Evolutionary conservation across 92 coral and sea anemone genomes (phyloP).

Genomic region (Phymanthus crucifer): DNA sequence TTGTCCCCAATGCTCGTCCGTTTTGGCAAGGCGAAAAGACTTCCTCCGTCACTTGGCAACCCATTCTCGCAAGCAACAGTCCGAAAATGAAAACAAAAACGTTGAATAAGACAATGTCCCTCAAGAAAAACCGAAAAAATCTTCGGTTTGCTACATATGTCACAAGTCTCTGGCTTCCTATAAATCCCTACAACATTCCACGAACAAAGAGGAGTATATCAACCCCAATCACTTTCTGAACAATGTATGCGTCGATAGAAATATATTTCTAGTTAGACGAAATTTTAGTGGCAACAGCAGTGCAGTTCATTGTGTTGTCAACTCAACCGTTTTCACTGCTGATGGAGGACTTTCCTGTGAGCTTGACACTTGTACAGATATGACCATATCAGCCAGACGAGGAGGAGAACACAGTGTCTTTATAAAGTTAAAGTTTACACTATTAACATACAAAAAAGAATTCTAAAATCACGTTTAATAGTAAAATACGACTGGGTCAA

Average conservation of each 20-base stretch:
- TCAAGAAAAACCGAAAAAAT: not conserved
- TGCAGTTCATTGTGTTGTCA: not conserved
- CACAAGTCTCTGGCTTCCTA: not conserved
- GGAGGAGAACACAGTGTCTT: no score
- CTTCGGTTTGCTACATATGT: not conserved
- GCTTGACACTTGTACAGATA: not conserved
- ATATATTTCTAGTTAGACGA: not conserved
- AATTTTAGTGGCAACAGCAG: not conserved
- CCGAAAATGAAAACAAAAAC: not conserved
- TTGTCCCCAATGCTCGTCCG: not conserved
- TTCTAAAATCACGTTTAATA: no score
- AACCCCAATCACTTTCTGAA: not conserved
- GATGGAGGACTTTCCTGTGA: constrained; percentile 1
- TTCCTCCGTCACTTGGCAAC: not conserved
- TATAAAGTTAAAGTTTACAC: no score
- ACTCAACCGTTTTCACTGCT: not conserved
- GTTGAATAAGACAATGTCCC: not conserved
- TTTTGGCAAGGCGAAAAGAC: not conserved
- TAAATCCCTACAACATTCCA: not conserved
- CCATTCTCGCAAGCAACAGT: not conserved
- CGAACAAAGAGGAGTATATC: not conserved
- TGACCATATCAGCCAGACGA: not conserved
- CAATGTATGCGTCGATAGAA: not conserved
- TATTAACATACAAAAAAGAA: no score
- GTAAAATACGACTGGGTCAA: no score